These are phyloP conservation scores for Sitta carolinensis DNA, from an alignment of 2,797 vertebrate genomes.

Conservation along the genomic window DNA sequence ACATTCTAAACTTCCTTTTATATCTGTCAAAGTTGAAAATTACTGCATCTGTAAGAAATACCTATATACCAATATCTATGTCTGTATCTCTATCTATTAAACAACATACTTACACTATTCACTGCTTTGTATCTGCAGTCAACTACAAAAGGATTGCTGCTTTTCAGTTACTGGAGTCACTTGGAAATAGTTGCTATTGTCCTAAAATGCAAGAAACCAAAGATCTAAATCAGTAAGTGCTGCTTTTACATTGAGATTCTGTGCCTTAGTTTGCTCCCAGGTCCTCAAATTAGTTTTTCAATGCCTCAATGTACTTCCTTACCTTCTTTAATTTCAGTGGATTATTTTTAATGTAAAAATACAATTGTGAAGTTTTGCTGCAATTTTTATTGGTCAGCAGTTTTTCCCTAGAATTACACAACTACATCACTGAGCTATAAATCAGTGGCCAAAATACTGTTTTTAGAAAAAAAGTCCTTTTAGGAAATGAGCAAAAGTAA, in stretches of 20 bases:
- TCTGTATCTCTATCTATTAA: neutral
- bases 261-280: neutral
- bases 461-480: neutral
- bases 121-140: neutral
- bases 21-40: neutral
- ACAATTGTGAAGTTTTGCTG: neutral
- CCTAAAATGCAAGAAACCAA: neutral
- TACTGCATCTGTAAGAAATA: neutral
- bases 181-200: neutral
- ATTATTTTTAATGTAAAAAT: neutral
- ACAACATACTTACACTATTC: neutral
- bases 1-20: neutral
- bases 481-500: neutral
- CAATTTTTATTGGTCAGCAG: neutral
- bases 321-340: neutral
- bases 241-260: neutral
- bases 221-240: neutral
- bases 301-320: neutral
- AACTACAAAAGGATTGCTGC: neutral
- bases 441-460: neutral
- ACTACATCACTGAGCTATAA: neutral
- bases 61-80: too few species aligned
- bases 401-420: neutral
- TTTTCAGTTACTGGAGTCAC: neutral
- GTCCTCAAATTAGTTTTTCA: neutral